A percentile compares a stretch with the other conserved stretches of the same genome.
phyloP scores from a whole-genome alignment of 1,140 invertebrate species.

The Periplaneta americana region DNA sequence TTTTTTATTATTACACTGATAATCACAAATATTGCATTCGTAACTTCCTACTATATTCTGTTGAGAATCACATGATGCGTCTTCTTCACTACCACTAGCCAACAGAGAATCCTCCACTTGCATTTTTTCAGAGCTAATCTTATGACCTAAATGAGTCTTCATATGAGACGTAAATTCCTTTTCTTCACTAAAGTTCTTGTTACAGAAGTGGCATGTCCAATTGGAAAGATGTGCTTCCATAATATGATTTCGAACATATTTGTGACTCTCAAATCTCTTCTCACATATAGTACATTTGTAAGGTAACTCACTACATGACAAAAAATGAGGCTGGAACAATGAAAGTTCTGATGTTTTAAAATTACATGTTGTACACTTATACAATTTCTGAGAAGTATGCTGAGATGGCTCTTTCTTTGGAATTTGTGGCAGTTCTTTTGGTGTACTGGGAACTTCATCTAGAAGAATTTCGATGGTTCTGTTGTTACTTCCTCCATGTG shows the following conservation, averaged over 20 bases:
- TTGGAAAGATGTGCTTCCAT: slow-evolving; percentile 14
- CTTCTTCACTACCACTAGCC: background rate
- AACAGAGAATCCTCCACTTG: background rate
- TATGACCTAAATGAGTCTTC: slow-evolving; percentile 1
- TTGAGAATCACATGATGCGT: background rate
- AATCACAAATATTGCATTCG: slow-evolving; percentile 13
- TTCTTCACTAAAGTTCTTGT: slow-evolving; percentile 10
- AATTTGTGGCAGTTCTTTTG: background rate
- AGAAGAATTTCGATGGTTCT: background rate
- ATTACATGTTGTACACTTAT: slow-evolving; percentile 2
- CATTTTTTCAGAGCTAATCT: background rate
- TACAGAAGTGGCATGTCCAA: slow-evolving; percentile 16
- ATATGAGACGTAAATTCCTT: slow-evolving; percentile 13
- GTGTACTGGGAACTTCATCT: background rate
- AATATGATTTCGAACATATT: slow-evolving; percentile 8
- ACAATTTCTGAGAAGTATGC: background rate
- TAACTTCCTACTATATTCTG: background rate
- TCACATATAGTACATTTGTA: slow-evolving; percentile 9
- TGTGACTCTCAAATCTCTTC: slow-evolving; percentile 6
- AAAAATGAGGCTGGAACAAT: background rate
- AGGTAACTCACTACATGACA: background rate
- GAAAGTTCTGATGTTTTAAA: background rate
- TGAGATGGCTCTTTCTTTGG: background rate
- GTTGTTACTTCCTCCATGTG: background rate
- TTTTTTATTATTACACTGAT: background rate